Conservation (phyloP, 2,888 invertebrate species). For the Dioctria linearis region DNA sequence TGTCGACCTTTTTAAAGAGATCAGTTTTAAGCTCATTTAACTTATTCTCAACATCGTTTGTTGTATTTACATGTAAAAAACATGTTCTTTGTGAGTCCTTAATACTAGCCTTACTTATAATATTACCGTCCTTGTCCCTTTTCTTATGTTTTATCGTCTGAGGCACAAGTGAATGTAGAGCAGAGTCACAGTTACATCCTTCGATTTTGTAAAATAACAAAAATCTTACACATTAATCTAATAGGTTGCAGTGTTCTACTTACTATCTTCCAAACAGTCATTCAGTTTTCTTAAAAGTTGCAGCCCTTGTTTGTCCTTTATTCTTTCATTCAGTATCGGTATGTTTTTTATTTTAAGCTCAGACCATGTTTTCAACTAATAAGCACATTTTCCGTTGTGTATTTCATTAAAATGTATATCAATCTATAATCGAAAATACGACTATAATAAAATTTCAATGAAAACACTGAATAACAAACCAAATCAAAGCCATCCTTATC, state of each 20-base stretch:
- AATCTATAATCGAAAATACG: background rate
- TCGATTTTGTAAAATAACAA: background rate
- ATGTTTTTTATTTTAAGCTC: background rate
- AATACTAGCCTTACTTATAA: background rate
- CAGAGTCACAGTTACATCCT: background rate
- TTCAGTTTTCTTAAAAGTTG: background rate
- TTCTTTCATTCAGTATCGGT: background rate
- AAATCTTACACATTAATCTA: background rate
- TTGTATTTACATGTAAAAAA: background rate
- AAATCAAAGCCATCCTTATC: background rate
- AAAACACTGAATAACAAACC: background rate
- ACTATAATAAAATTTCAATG: too few species aligned
- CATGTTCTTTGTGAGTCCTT: background rate
- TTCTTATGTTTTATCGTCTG: background rate
- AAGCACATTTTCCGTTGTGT: background rate
- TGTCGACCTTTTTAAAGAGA: background rate
- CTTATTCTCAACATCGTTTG: background rate
- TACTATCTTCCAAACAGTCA: background rate
- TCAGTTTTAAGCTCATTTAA: background rate
- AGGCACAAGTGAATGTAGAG: background rate
- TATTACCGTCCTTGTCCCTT: background rate
- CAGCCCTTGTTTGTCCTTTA: background rate
- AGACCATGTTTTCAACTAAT: background rate
- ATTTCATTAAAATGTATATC: background rate
- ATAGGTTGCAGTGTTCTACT: background rate